Conservation (phyloP, 2,113 vertebrate genomes). For the Thalassarche chlororhynchos region DNA sequence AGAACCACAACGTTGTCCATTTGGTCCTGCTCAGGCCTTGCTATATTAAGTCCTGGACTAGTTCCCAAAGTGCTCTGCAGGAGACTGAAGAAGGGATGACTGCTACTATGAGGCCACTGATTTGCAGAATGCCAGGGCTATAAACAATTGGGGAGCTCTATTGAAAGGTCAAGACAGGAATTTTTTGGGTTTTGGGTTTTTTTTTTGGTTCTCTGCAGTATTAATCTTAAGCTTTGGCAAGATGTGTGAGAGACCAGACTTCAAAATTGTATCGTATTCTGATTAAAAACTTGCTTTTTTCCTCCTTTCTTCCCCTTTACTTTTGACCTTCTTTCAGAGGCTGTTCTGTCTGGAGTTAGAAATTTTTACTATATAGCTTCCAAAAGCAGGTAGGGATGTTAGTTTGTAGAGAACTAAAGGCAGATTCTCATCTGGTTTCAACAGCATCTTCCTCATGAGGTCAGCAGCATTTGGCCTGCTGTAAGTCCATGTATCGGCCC, state of each 20-base stretch:
- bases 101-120: background rate
- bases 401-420: background rate
- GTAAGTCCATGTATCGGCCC: background rate
- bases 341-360: slow-evolving; percentile 4
- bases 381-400: background rate
- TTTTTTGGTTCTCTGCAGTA: background rate
- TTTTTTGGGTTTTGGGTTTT: background rate
- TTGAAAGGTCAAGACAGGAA: background rate
- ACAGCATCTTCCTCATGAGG: background rate
- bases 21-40: background rate
- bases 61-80: background rate
- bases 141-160: background rate
- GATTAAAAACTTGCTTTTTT: slow-evolving; percentile 18
- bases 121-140: background rate
- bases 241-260: background rate
- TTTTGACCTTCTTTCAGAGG: slow-evolving; percentile 19
- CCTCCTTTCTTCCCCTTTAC: background rate
- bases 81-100: background rate
- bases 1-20: accelerated
- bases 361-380: background rate
- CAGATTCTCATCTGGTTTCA: background rate
- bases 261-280: background rate
- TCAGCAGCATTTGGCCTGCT: background rate
- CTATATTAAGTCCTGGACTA: background rate
- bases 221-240: slow-evolving; percentile 2